Percentiles rank a stretch among this genome's conserved stretches.
phyloP scores from a whole-genome alignment of 2,888 invertebrate genomes.

The Junonia oenone region DNA sequence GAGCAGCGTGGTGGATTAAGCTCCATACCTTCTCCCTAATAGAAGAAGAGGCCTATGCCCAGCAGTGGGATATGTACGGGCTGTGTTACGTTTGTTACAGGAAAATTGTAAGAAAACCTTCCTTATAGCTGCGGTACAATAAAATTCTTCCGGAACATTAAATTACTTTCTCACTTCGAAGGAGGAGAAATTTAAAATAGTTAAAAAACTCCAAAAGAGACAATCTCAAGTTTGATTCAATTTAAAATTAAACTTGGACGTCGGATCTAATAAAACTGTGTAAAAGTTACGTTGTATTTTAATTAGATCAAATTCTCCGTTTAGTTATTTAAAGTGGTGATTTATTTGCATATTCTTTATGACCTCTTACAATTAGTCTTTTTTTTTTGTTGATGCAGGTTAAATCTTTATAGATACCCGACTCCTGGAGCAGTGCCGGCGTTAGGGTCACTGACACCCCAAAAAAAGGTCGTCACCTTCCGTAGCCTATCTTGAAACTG shows the following conservation, averaged over 20 bases:
- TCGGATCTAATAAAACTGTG: neutral
- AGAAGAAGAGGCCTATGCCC: no score
- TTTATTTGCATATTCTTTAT: neutral
- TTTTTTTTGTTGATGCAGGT: no score
- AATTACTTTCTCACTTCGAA: conserved; percentile 10
- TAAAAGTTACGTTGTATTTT: neutral
- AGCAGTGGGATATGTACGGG: no score
- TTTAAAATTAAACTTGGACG: conserved; percentile 16
- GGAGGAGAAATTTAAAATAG: conserved; percentile 16
- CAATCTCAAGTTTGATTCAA: conserved; percentile 22
- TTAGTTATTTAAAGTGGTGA: neutral
- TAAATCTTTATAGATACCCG: no score
- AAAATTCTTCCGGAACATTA: conserved; percentile 18
- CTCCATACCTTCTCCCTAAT: no score
- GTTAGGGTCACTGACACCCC: no score
- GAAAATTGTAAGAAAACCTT: neutral
- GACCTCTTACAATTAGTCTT: no score
- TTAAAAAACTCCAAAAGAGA: conserved; percentile 21
- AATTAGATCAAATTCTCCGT: neutral
- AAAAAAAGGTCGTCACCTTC: no score
- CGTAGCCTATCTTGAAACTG: no score
- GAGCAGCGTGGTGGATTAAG: no score
- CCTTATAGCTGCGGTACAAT: neutral
- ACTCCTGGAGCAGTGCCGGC: no score
- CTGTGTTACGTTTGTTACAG: no score